Evolutionary conservation across 2,888 invertebrate species (phyloP).

Genomic region (Drosophila fungiperda): DNA sequence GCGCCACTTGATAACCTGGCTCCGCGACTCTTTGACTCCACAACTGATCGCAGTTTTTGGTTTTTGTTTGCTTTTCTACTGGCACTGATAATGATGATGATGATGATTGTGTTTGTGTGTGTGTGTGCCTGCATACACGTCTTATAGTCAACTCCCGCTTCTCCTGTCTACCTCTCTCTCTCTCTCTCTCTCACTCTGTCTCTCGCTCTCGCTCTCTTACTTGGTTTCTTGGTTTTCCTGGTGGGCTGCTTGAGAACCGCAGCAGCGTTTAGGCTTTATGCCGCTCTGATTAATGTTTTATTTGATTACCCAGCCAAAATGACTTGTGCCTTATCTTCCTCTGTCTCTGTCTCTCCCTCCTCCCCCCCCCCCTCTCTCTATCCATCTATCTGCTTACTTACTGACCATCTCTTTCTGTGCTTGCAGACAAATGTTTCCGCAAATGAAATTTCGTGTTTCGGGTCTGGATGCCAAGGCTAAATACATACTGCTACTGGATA

Average conservation of each 20-base stretch:
- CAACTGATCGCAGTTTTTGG: constrained; percentile 31
- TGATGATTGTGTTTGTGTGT: constrained; percentile 64
- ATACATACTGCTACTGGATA: constrained; percentile 99
- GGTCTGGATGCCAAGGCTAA: constrained; percentile 99
- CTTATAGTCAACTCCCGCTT: constrained; percentile 11
- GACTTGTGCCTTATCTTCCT: constrained; percentile 38
- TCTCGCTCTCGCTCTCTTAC: neutral
- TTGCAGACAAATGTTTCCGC: constrained; percentile 99
- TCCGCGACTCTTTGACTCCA: constrained; percentile 26
- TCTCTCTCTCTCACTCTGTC: neutral
- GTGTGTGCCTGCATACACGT: neutral
- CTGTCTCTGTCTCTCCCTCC: neutral
- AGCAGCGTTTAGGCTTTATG: constrained; percentile 64
- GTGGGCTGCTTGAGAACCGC: constrained; percentile 54
- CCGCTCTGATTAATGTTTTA: constrained; percentile 80
- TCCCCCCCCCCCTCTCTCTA: constrained; percentile 2
- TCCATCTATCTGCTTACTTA: neutral
- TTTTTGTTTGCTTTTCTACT: constrained; percentile 59
- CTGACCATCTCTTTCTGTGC: constrained; percentile 25
- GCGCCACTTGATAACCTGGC: constrained; percentile 82
- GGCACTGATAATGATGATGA: constrained; percentile 76
- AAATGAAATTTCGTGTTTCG: constrained; percentile 99
- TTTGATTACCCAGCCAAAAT: constrained; percentile 73
- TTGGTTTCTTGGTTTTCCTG: constrained; percentile 19
- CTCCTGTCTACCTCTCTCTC: neutral